A percentile compares a stretch with the other conserved stretches of the same genome.
phyloP scores from a whole-genome alignment of 2,113 vertebrate genomes.

The Vireo altiloquus region DNA sequence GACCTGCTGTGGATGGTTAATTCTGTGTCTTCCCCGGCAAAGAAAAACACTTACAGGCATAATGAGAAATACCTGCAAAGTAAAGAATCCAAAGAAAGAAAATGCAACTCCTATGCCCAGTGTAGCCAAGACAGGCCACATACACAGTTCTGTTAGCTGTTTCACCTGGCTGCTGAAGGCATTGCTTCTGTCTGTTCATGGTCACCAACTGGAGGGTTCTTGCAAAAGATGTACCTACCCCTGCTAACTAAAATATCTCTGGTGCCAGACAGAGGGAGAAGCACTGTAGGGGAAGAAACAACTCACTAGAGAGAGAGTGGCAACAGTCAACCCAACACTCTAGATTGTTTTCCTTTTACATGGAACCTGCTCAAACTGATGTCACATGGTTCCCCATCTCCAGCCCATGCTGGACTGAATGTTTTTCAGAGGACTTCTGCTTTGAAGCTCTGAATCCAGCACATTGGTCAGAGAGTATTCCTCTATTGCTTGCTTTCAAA shows the following conservation, averaged over 20 bases:
- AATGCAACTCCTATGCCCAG: background rate
- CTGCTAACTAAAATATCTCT: background rate
- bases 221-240: background rate
- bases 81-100: background rate
- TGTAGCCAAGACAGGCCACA: background rate
- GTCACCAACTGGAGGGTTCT: background rate
- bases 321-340: background rate
- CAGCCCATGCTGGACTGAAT: rapidly evolving
- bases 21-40: background rate
- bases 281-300: background rate
- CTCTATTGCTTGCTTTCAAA: background rate
- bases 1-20: background rate
- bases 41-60: background rate
- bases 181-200: background rate
- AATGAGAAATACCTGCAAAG: background rate
- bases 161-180: background rate
- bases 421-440: background rate
- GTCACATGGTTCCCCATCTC: background rate
- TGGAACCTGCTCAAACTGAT: background rate
- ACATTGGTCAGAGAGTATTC: background rate
- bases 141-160: background rate
- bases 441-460: background rate
- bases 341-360: background rate
- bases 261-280: background rate
- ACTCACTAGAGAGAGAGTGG: background rate